A percentile compares a stretch with the other conserved stretches of the same genome.
Conservation (phyloP, 2,113 vertebrate genomes). For the Rattus norvegicus region GRCr8 NC_086031.1:32804501-32805000, state of each 20-base stretch:
- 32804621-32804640: neutral
- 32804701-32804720: neutral
- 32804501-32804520: neutral
- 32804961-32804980: neutral
- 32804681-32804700: neutral
- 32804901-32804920: neutral
- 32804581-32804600: neutral
- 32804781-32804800: neutral
- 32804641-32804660: neutral
- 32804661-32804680: neutral
- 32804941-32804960: neutral
- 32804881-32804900: fast-evolving
- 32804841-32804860: neutral
- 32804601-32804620: neutral
- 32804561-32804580: neutral
- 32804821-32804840: neutral
- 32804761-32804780: neutral
- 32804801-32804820: fast-evolving
- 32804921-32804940: neutral
- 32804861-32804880: fast-evolving
- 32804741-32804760: neutral
- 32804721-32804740: neutral
- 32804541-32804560: neutral
- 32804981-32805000: slow-evolving; percentile 60
- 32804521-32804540: neutral